Conservation (phyloP, 2,888 invertebrate species). For the Enchytraeus crypticus region DNA sequence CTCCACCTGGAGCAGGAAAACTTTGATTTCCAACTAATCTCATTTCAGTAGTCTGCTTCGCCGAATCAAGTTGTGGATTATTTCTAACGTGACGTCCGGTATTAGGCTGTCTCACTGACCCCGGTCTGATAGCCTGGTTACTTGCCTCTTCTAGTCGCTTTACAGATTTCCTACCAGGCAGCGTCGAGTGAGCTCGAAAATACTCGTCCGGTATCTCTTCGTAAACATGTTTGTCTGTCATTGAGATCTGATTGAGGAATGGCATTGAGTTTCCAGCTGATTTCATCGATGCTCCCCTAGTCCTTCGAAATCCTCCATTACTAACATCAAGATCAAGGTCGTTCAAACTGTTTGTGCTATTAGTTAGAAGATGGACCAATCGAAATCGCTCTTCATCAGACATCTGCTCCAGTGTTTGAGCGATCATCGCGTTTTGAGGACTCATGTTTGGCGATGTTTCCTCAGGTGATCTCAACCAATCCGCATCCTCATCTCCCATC, state of each 20-base stretch:
- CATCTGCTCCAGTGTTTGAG: slow-evolving; percentile 13
- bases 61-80: no score
- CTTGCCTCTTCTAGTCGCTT: no score
- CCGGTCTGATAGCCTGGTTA: no score
- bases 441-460: no score
- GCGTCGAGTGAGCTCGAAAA: no score
- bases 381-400: slow-evolving; percentile 12
- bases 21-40: no score
- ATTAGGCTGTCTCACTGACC: no score
- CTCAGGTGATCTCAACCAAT: background rate
- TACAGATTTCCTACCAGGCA: no score
- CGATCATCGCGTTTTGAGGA: slow-evolving; percentile 4
- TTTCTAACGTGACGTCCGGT: no score
- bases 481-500: background rate
- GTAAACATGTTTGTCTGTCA: slow-evolving; percentile 7
- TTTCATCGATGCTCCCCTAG: background rate
- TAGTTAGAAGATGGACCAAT: slow-evolving; percentile 13
- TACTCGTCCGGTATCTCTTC: slow-evolving; percentile 14
- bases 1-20: no score
- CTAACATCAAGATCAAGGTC: background rate
- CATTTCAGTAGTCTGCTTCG: no score
- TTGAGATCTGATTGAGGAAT: background rate
- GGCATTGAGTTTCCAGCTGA: background rate
- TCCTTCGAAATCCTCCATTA: background rate
- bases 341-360: slow-evolving; percentile 9